Evolutionary conservation across 2,113 vertebrate species (phyloP), one percentile per base, ranked within the genome.

Genomic region (Halcyon senegalensis): DNA sequence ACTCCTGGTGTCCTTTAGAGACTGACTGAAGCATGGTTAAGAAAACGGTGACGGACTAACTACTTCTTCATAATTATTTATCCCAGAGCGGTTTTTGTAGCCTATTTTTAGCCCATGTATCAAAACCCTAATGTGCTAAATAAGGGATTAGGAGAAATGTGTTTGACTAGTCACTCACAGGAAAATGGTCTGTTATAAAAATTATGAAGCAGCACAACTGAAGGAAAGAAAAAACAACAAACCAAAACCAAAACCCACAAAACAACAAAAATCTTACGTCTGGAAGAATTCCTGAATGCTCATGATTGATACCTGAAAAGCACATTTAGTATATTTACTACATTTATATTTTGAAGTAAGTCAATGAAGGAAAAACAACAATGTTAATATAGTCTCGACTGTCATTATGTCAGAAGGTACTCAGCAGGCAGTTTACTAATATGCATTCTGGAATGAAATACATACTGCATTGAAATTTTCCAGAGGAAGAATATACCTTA

Each of bases 221-320:
- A 73, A 63, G 3, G 2, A 1, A 51, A 74, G 31, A 60, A 13
- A 37, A 23, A 41, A 24, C 5, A 20, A 8, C 7, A 20, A 66
- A 27, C 10, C 28, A 33, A 27, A 68, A 59, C 2, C 0, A 44
- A n/a, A 44, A 11, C 19, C n/a, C 24, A 21, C 19, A 21, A 19
- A 10, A 5, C 30, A 53, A 21, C 14, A 5, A 30, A 25, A 70
- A 76, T 1, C 0, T 66, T 43, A 48, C 5, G 27, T 2, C 2
- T 28, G 7, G 14, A 13, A 67, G 53, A 59, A 67, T 11, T 59
- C 6, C 25, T 21, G 63, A 77, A 48, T 44, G 3, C 1, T 62
- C 56, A 44, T 24, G 13, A 3, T 31, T 55, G 37, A 46, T 51
- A 64, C 19, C 23, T 83, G 53, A 35, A 86, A 93, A 51, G 3